Conservation (phyloP, 2,888 invertebrate genomes). For the Cryptocheilus praepositus region DNA sequence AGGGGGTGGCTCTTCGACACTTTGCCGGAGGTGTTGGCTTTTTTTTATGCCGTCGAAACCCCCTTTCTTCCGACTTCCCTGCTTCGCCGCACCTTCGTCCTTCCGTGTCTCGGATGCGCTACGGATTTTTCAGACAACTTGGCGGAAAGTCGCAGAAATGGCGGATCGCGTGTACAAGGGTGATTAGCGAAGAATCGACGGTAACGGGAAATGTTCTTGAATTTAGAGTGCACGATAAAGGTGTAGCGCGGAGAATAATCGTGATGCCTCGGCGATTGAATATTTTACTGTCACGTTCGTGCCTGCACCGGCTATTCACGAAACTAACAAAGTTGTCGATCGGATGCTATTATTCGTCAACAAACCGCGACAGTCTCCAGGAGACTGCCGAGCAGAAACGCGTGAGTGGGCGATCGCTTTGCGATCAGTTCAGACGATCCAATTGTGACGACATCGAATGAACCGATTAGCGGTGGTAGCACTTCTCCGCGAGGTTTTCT, state of each 20-base stretch:
- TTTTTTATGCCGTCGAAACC: slow-evolving; percentile 29
- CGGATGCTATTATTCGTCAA: not conserved
- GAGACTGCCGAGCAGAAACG: not conserved
- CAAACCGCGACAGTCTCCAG: not conserved
- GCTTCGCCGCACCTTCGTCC: slow-evolving; percentile 3
- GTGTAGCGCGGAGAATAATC: no score
- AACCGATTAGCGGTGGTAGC: slow-evolving; percentile 70
- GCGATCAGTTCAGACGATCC: not conserved
- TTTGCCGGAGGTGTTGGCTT: slow-evolving; percentile 62
- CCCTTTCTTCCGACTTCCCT: not conserved
- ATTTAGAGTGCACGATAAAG: no score
- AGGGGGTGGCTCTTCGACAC: slow-evolving; percentile 65
- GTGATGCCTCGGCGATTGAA: no score
- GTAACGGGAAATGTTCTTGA: no score
- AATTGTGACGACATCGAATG: slow-evolving; percentile 67
- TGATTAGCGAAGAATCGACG: not conserved
- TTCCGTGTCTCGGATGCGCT: slow-evolving; percentile 4
- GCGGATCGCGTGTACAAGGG: not conserved
- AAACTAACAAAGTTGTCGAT: not conserved
- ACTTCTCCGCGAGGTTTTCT: slow-evolving; percentile 58
- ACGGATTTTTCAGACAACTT: slow-evolving; percentile 9
- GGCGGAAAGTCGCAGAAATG: not conserved
- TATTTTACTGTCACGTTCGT: no score
- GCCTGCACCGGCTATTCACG: no score
- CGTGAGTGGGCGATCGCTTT: not conserved